A percentile compares a stretch with the other conserved stretches of the same genome.
Conservation (phyloP, 2,113 vertebrate species). For the Hemichromis elongatus region DNA sequence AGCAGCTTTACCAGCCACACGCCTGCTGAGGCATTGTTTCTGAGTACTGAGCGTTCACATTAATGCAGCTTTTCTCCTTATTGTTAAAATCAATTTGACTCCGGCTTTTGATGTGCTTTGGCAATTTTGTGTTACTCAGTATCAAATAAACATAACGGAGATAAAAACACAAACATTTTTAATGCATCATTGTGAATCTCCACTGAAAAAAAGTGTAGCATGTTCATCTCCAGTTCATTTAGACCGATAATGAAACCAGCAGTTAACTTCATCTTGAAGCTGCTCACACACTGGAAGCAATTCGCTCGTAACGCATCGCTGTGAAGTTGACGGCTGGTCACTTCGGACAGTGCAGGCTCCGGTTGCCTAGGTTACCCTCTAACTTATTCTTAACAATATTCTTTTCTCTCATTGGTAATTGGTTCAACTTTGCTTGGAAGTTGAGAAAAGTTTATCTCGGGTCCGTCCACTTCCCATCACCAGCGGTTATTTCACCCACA, state of each 20-base stretch:
- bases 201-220: neutral
- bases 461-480: neutral
- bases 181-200: neutral
- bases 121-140: neutral
- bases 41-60: neutral
- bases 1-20: slow-evolving; percentile 10
- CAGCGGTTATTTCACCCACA: neutral
- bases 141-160: neutral
- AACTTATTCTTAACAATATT: neutral
- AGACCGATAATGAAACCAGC: neutral
- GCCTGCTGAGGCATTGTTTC: slow-evolving; percentile 27
- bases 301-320: neutral
- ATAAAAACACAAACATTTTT: neutral
- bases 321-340: neutral
- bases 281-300: neutral
- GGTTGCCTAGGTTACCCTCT: neutral
- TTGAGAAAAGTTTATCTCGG: neutral
- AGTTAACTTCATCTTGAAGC: neutral
- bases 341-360: neutral
- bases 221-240: neutral
- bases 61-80: slow-evolving; percentile 7
- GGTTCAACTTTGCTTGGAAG: neutral
- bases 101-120: neutral
- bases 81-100: neutral
- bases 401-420: neutral